Conservation (phyloP, 1,140 invertebrate species). For the Chrysopa pallens region DNA sequence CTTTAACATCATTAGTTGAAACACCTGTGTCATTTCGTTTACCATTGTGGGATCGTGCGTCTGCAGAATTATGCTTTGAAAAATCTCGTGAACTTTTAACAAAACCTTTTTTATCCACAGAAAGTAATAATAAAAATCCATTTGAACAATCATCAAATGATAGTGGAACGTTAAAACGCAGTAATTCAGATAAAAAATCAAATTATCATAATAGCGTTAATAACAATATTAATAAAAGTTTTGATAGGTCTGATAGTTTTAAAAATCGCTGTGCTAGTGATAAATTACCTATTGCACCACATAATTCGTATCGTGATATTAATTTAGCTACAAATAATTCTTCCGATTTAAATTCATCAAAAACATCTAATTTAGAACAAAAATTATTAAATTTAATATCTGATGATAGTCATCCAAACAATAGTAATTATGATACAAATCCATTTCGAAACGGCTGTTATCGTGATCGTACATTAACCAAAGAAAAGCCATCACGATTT, state of each 20-base stretch:
- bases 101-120: slow-evolving; percentile 22
- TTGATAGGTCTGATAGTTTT: no score
- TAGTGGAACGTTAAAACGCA: not conserved
- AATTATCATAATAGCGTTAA: no score
- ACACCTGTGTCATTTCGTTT: slow-evolving; percentile 28
- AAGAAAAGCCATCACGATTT: slow-evolving; percentile 12
- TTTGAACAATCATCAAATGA: not conserved
- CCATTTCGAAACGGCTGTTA: slow-evolving; percentile 2
- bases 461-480: slow-evolving; percentile 15
- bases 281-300: no score
- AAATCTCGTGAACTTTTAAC: slow-evolving; percentile 47
- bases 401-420: not conserved
- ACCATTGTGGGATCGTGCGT: slow-evolving; percentile 51
- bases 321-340: no score
- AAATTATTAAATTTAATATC: not conserved
- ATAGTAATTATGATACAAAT: not conserved
- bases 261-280: no score
- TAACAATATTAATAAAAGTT: no score
- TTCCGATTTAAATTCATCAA: no score
- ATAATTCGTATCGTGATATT: no score
- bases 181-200: not conserved
- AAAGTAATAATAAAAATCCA: not conserved
- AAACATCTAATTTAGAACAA: not conserved
- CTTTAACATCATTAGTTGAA: slow-evolving; percentile 18
- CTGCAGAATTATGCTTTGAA: slow-evolving; percentile 53